Conservation (phyloP, 2,888 invertebrate species). For the Lumbricus terrestris region DNA sequence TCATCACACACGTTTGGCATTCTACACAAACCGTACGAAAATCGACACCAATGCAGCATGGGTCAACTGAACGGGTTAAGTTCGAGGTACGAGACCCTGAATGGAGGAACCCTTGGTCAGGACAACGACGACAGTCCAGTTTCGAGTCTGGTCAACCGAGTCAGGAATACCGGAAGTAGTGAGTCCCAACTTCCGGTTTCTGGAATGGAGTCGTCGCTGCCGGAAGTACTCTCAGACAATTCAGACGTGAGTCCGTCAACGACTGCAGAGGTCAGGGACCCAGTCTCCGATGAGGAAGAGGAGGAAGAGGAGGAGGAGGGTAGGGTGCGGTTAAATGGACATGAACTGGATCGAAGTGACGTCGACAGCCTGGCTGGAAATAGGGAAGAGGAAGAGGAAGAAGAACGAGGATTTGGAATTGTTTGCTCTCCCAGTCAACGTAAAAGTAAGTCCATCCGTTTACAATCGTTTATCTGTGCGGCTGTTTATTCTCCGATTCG, state of each 20-base stretch:
- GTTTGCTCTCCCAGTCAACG: not conserved
- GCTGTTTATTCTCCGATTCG: not conserved
- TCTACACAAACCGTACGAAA: not conserved
- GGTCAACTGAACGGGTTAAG: not conserved
- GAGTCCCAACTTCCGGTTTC: not conserved
- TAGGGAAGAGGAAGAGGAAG: not conserved
- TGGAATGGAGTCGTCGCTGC: not conserved
- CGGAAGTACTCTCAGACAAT: not conserved
- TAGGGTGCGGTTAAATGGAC: not conserved
- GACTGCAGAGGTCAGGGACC: not conserved
- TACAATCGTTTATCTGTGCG: not conserved
- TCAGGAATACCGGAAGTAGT: not conserved
- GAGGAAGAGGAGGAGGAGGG: not conserved
- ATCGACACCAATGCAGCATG: not conserved
- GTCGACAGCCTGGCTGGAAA: not conserved
- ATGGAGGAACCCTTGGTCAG: too few species aligned
- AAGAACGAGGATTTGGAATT: not conserved
- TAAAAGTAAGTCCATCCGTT: not conserved
- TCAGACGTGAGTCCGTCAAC: not conserved
- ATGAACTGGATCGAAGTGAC: not conserved
- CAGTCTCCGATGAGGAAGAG: not conserved
- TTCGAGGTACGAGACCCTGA: not conserved
- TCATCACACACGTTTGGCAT: not conserved
- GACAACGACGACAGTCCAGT: not conserved
- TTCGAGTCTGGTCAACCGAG: not conserved